Percentiles rank a stretch among this genome's conserved stretches.
These are phyloP conservation scores for Saturnia pavonia DNA, from an alignment of 2,888 invertebrate genomes.

Conservation along the genomic window DNA sequence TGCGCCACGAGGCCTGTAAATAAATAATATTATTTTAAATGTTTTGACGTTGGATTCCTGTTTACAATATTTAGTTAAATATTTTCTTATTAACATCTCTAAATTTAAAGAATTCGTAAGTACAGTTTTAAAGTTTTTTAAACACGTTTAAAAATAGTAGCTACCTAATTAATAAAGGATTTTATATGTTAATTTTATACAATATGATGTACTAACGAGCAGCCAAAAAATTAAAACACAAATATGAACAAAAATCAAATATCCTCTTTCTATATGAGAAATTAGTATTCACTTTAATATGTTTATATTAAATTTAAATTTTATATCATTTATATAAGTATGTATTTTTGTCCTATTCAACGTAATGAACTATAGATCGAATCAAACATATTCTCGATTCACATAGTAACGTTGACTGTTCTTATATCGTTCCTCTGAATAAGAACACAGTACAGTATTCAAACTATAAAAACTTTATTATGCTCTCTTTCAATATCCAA, in stretches of 20 bases:
- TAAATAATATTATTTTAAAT: too few species aligned
- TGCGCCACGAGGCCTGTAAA: too few species aligned
- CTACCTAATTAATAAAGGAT: not conserved
- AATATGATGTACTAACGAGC: not conserved
- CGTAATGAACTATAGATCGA: not conserved
- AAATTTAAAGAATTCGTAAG: too few species aligned
- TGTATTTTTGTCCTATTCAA: not conserved
- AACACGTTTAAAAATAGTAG: not conserved
- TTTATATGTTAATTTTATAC: not conserved
- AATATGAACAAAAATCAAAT: not conserved
- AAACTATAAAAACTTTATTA: slow-evolving; percentile 30
- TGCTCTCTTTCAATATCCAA: slow-evolving; percentile 39
- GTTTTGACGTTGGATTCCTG: too few species aligned
- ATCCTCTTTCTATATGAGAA: not conserved
- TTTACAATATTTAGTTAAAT: too few species aligned
- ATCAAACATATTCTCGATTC: not conserved
- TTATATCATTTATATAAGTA: not conserved
- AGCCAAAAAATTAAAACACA: not conserved
- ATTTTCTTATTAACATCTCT: too few species aligned
- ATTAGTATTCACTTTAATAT: too few species aligned
- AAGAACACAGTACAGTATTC: not conserved
- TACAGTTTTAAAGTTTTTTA: too few species aligned
- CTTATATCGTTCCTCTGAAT: slow-evolving; percentile 24
- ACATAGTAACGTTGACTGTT: not conserved
- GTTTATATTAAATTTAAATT: not conserved